Conservation (phyloP, 2,797 vertebrate genomes). For the Psittacula echo region DNA sequence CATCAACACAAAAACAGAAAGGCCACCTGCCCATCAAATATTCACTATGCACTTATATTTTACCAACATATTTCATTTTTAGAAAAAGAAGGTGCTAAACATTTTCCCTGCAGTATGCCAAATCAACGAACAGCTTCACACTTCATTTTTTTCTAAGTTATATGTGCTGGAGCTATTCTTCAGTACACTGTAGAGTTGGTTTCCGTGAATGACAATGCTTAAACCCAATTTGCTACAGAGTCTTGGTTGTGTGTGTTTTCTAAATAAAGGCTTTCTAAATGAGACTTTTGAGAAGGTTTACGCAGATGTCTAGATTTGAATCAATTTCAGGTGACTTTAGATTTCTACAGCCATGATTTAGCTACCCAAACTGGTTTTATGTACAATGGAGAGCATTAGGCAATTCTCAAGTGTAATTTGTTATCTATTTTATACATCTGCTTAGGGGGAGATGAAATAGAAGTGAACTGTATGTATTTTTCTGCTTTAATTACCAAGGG, state of each 20-base stretch:
- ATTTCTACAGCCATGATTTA: neutral
- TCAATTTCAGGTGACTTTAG: neutral
- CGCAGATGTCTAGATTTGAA: neutral
- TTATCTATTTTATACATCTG: neutral
- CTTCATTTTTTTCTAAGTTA: neutral
- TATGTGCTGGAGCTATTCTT: neutral
- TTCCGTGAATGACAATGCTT: neutral
- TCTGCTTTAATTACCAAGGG: neutral
- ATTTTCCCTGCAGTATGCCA: neutral
- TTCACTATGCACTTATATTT: slow-evolving; percentile 15
- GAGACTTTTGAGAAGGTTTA: neutral
- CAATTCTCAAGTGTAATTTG: neutral
- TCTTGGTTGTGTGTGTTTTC: neutral
- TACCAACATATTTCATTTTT: slow-evolving; percentile 27
- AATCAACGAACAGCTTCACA: slow-evolving; percentile 29
- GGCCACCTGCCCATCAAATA: slow-evolving; percentile 59
- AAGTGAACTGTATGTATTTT: neutral
- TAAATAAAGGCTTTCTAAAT: neutral
- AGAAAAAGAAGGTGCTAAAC: slow-evolving; percentile 51
- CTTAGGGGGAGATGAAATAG: neutral
- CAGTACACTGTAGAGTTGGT: neutral
- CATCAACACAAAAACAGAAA: slow-evolving; percentile 62
- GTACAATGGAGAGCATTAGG: neutral
- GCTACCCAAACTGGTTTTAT: neutral
- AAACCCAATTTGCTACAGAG: neutral